These are phyloP conservation scores for Hypsibius dujardini DNA, from an alignment of 1,140 invertebrate species.

Conservation along the genomic window DNA sequence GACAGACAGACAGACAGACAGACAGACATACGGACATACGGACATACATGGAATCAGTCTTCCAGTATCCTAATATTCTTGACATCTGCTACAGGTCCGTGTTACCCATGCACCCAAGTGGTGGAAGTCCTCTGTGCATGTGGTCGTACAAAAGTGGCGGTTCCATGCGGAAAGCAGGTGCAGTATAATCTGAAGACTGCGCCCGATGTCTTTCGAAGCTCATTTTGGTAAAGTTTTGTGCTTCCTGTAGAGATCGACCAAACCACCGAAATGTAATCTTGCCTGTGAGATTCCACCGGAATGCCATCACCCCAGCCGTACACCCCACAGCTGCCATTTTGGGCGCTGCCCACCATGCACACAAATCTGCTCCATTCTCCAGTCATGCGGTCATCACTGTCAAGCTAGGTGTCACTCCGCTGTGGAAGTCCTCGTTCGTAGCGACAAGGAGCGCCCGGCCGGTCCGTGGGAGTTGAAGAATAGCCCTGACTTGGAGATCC, in stretches of 20 bases:
- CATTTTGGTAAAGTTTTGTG: conserved; percentile 38
- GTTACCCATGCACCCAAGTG: conserved; percentile 67
- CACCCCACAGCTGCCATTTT: conserved; percentile 66
- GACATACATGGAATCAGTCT: too few species aligned
- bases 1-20: too few species aligned
- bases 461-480: conserved; percentile 52
- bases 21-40: too few species aligned
- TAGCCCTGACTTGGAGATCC: conserved; percentile 41
- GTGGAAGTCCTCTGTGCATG: conserved; percentile 63
- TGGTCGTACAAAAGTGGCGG: conserved; percentile 52
- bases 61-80: too few species aligned
- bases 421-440: conserved; percentile 32
- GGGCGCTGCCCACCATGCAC: conserved; percentile 64
- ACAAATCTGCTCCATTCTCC: conserved; percentile 47
- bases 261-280: conserved; percentile 40
- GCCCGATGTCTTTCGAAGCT: conserved; percentile 42
- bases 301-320: conserved; percentile 53
- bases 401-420: conserved; percentile 56
- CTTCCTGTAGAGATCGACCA: conserved; percentile 30
- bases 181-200: too few species aligned
- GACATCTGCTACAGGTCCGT: conserved; percentile 36
- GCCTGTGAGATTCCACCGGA: conserved; percentile 44
- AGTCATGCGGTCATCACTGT: conserved; percentile 56
- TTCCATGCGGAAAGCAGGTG: conserved; percentile 66
- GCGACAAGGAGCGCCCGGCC: conserved; percentile 34